A percentile compares a stretch with the other conserved stretches of the same genome.
These are phyloP conservation scores for Corythucha ciliata DNA, from an alignment of 2,888 invertebrate species.

Conservation along the genomic window DNA sequence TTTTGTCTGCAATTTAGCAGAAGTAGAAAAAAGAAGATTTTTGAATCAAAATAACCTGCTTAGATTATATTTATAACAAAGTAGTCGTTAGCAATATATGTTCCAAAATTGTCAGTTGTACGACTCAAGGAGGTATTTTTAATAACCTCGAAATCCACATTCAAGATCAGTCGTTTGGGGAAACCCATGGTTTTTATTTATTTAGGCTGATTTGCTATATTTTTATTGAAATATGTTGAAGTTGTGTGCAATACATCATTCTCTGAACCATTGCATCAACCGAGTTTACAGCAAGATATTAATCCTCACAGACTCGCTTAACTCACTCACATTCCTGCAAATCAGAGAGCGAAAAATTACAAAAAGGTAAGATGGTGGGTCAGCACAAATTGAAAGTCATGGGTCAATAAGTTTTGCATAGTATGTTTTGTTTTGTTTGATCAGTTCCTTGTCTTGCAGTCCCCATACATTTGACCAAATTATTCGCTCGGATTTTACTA, in stretches of 20 bases:
- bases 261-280: too few relatives aligned
- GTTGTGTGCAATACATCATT: too few relatives aligned
- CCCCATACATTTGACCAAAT: too few relatives aligned
- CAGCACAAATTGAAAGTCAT: background rate
- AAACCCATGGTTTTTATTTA: background rate
- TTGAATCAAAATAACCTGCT: too few relatives aligned
- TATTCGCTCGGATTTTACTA: too few relatives aligned
- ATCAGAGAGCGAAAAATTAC: background rate
- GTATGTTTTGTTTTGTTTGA: too few relatives aligned
- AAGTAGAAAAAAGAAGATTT: background rate
- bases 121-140: background rate
- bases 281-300: too few relatives aligned
- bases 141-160: background rate
- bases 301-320: too few relatives aligned
- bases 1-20: background rate
- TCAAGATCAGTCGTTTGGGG: background rate
- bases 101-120: too few relatives aligned
- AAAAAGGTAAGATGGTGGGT: background rate
- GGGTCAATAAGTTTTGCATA: background rate
- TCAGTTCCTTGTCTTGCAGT: too few relatives aligned
- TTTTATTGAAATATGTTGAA: background rate
- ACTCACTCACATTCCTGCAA: background rate
- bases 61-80: too few relatives aligned
- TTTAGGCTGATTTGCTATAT: background rate
- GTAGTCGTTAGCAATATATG: too few relatives aligned